phyloP scores from a whole-genome alignment of 2,888 invertebrate genomes.

The Deilephila porcellus region DNA sequence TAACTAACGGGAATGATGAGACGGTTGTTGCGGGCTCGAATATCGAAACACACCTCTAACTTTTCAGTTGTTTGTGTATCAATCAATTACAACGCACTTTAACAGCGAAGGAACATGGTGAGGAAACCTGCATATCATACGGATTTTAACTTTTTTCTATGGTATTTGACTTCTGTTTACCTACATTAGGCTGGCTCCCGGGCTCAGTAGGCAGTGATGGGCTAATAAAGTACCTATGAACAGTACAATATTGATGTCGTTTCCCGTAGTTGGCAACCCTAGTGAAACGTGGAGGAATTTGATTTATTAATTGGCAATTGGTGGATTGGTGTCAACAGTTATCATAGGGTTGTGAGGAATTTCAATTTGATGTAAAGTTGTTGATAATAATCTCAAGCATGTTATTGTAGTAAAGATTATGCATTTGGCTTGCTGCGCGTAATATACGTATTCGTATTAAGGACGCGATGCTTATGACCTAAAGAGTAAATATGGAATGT shows the following conservation, averaged over 20 bases:
- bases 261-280: not conserved
- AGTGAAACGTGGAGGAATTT: not conserved
- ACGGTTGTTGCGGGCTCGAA: too few species aligned
- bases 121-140: too few species aligned
- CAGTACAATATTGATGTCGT: not conserved
- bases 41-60: too few species aligned
- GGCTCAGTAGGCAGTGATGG: too few species aligned
- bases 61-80: too few species aligned
- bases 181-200: too few species aligned
- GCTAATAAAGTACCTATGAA: too few species aligned
- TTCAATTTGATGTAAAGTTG: not conserved
- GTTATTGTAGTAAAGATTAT: not conserved
- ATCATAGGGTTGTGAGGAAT: constrained; percentile 6
- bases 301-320: constrained; percentile 10
- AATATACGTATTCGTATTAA: too few species aligned
- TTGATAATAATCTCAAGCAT: not conserved
- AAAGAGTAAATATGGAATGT: too few species aligned
- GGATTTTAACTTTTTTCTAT: not conserved
- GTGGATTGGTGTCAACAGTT: constrained; percentile 2
- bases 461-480: too few species aligned
- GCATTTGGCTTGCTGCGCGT: too few species aligned
- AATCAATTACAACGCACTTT: not conserved
- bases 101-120: too few species aligned
- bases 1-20: not conserved
- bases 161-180: not conserved